Percentiles rank a stretch among this genome's conserved stretches.
These are phyloP conservation scores for Brachyhypopomus occidentalis DNA, from an alignment of 2,113 vertebrate species.

Conservation along the genomic window DNA sequence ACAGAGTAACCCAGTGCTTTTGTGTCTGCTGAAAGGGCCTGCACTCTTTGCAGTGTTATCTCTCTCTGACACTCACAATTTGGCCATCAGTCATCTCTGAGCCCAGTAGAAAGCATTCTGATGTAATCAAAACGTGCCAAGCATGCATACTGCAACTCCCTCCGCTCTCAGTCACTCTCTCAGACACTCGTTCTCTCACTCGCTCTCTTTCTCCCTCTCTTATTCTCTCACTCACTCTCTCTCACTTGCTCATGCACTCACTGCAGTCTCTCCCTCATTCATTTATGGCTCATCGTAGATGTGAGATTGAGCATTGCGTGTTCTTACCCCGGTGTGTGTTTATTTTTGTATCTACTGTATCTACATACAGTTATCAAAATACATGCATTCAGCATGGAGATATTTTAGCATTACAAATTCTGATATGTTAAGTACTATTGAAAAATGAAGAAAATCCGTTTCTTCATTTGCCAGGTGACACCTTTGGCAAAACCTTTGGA, in stretches of 20 bases:
- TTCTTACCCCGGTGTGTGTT: not conserved
- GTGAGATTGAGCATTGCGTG: not conserved
- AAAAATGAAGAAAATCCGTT: no score
- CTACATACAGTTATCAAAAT: no score
- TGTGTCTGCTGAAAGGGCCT: conserved; percentile 41
- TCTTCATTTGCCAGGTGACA: no score
- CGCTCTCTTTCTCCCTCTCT: not conserved
- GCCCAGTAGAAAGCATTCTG: conserved; percentile 25
- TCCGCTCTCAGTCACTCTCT: not conserved
- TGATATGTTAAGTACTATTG: no score
- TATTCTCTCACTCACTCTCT: not conserved
- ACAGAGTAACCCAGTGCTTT: conserved; percentile 33
- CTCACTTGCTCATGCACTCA: not conserved
- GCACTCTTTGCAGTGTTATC: conserved; percentile 49
- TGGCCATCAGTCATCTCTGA: conserved; percentile 37
- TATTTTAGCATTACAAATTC: not conserved
- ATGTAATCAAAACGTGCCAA: conserved; percentile 56
- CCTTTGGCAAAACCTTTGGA: no score
- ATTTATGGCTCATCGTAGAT: not conserved
- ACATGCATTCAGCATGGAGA: not conserved
- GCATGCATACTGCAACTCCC: not conserved
- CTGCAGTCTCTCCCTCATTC: not conserved
- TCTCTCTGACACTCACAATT: conserved; percentile 48
- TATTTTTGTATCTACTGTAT: no score
- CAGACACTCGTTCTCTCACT: not conserved